phyloP scores from a whole-genome alignment of 1,140 invertebrate species.

The Pachypsylla venusta region DNA sequence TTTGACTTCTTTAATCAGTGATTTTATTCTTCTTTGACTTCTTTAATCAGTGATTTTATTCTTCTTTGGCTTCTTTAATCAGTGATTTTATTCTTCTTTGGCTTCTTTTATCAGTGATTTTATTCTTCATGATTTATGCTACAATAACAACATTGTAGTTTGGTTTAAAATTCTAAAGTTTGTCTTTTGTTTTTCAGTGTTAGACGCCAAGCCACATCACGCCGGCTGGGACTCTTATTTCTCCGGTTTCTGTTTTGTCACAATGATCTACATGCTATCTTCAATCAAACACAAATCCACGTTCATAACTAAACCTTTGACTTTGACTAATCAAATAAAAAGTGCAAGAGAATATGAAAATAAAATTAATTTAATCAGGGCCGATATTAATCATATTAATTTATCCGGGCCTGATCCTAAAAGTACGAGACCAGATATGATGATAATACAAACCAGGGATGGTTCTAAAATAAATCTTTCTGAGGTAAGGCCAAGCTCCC shows the following conservation, averaged over 20 bases:
- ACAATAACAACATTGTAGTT: too few relatives aligned
- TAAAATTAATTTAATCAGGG: neutral
- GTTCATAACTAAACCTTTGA: neutral
- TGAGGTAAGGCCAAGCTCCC: too few relatives aligned
- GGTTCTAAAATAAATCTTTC: neutral
- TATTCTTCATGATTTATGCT: too few relatives aligned
- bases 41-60: too few relatives aligned
- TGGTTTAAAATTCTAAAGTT: too few relatives aligned
- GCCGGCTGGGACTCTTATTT: slow-evolving; percentile 62
- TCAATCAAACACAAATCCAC: neutral
- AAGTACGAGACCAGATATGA: neutral
- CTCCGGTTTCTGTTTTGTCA: slow-evolving; percentile 46
- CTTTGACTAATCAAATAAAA: neutral
- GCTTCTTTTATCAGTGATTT: too few relatives aligned
- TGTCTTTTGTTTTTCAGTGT: neutral
- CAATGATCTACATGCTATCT: neutral
- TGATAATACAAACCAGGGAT: neutral
- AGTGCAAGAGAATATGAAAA: neutral
- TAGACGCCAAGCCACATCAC: slow-evolving; percentile 37
- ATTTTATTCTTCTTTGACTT: too few relatives aligned
- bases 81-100: too few relatives aligned
- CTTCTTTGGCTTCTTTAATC: too few relatives aligned
- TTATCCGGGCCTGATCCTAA: neutral
- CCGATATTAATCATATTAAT: neutral
- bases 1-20: too few relatives aligned